These are phyloP conservation scores for Philopedon plagiatum DNA, from an alignment of 2,888 invertebrate genomes.

Conservation along the genomic window DNA sequence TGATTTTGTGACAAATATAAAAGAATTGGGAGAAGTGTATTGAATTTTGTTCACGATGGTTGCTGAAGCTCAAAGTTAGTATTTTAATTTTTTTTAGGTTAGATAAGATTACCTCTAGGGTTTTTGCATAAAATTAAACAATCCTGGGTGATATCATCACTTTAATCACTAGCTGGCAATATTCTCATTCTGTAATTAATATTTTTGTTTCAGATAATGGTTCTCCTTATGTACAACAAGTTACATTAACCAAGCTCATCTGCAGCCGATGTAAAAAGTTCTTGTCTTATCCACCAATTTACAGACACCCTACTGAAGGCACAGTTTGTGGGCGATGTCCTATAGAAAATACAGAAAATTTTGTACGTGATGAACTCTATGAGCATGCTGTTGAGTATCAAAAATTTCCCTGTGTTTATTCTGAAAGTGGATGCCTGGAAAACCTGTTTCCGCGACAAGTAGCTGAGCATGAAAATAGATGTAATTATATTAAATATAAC, in stretches of 20 bases:
- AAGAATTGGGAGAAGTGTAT: too few relatives aligned
- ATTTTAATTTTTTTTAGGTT: too few relatives aligned
- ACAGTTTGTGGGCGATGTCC: constrained; percentile 62
- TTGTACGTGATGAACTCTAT: constrained; percentile 57
- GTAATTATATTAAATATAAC: constrained; percentile 54
- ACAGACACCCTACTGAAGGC: constrained; percentile 49
- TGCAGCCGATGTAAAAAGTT: constrained; percentile 59
- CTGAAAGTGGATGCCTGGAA: constrained; percentile 59
- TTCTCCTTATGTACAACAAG: constrained; percentile 15
- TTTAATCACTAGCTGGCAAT: too few relatives aligned
- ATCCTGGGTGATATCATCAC: too few relatives aligned
- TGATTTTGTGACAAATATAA: too few relatives aligned
- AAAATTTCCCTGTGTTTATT: constrained; percentile 61
- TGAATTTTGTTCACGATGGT: too few relatives aligned
- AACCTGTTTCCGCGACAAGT: constrained; percentile 54
- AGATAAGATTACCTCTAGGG: too few relatives aligned
- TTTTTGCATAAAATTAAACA: too few relatives aligned
- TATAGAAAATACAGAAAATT: constrained; percentile 52
- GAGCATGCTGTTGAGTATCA: constrained; percentile 57
- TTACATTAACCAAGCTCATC: constrained; percentile 53
- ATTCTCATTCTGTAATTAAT: not conserved
- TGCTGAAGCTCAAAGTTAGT: too few relatives aligned
- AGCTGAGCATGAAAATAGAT: constrained; percentile 59
- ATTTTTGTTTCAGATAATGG: constrained; percentile 15
- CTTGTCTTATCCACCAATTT: constrained; percentile 60